Base-by-base conservation (phyloP, 1,140 invertebrate genomes). In the Orussus abietinus region DNA sequence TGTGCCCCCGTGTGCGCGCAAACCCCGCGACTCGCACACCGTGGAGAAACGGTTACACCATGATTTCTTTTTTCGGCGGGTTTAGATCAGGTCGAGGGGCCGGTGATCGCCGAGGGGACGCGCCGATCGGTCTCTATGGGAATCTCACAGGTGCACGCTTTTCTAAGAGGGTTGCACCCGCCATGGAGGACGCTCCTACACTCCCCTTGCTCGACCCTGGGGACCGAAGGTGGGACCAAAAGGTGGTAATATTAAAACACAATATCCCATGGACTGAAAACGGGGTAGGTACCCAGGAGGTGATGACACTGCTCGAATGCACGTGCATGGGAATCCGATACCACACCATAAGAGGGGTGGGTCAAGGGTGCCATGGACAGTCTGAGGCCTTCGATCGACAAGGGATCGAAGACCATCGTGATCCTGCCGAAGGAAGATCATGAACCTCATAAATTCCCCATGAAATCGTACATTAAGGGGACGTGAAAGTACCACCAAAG, bases 291-390 rank as follows among this genome's bases (percentile, higher is more conserved):
- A 25, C 22, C 50, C 49, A 46, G 54, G 54, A 69, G 62, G 64
- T 64, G 66, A 69, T 69, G 66, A 71, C 65, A 71, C 63, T 57
- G 58, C 61, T 57, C 53, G 51, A 56, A 59, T 68, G 65, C 64
- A 68, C 66, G 65, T 71, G 66, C 61, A 71, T 63, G 66, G 66
- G 66, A 71, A 69, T 69, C 59, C 51, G 66, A 71, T 68, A 66
- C 41, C 29, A 39, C 22, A 20, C 14, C 33, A 26, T 13, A 32
- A 47, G 55, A 49, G 51, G 55, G 57, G 57, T 56, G 59, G 67
- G 66, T 69, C 64, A 69, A 66, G 55, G 48, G 45, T 51, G 45
- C 41, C 42, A 47, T n/a, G n/a, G n/a, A n/a, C n/a, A n/a, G n/a
- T n/a, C n/a, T n/a, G n/a, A n/a, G n/a, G n/a, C n/a, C n/a, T n/a